These are phyloP conservation scores for Thamnophis elegans DNA, from an alignment of 2,797 vertebrate species.

Conservation along the genomic window DNA sequence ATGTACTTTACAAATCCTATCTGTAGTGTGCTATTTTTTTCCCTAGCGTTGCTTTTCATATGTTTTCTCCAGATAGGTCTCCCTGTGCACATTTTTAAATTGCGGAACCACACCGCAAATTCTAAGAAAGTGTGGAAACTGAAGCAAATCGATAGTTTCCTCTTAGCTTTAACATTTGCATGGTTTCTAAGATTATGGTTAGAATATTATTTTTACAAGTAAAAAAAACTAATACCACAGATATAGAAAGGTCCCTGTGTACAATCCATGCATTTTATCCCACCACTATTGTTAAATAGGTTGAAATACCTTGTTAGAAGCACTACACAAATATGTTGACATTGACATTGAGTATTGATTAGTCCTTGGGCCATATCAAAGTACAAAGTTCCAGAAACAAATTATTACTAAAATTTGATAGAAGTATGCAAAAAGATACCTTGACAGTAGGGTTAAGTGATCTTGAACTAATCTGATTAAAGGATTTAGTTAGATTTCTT, in stretches of 20 bases:
- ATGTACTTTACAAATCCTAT: not conserved
- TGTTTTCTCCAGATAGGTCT: not conserved
- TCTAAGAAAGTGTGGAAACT: not conserved
- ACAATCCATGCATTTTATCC: not conserved
- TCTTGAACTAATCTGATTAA: not conserved
- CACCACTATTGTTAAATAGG: not conserved
- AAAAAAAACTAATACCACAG: not conserved
- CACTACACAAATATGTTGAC: not conserved
- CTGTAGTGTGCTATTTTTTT: not conserved
- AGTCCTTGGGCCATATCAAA: too few species aligned
- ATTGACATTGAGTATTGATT: too few species aligned
- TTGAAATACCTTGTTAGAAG: not conserved
- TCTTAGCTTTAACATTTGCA: not conserved
- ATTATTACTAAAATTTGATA: too few species aligned
- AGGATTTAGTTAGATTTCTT: not conserved
- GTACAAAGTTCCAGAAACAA: too few species aligned
- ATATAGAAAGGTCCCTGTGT: not conserved
- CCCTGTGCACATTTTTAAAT: not conserved
- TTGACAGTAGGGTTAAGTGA: not conserved
- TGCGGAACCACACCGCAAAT: not conserved
- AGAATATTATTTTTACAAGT: not conserved
- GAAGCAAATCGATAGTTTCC: not conserved
- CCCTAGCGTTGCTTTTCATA: not conserved
- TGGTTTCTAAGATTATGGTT: not conserved
- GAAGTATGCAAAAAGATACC: not conserved